Evolutionary conservation across 2,888 invertebrate species (phyloP), one percentile per base, ranked within the genome.

Genomic region (Lottia gigantea): DNA sequence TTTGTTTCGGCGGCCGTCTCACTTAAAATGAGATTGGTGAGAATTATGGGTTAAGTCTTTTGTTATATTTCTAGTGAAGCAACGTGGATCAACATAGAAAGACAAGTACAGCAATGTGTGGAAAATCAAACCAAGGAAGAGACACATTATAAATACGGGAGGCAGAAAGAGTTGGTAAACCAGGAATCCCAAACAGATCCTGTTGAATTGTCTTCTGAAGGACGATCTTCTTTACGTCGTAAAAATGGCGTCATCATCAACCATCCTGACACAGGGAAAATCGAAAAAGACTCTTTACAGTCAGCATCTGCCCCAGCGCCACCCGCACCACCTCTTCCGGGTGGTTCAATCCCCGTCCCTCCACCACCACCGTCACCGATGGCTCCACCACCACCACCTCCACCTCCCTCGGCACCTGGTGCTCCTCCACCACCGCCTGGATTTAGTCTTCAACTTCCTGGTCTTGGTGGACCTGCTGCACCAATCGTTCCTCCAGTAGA

Each of bases 11-110:
- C n/a, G n/a, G n/a, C n/a, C n/a, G n/a, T n/a, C n/a, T n/a, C n/a
- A n/a, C n/a, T n/a, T n/a, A n/a, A n/a, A n/a, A n/a, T n/a, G n/a
- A n/a, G n/a, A n/a, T n/a, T n/a, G n/a, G n/a, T n/a, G n/a, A n/a
- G n/a, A n/a, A n/a, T n/a, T n/a, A n/a, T n/a, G n/a, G n/a, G n/a
- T n/a, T n/a, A n/a, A n/a, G n/a, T n/a, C n/a, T 31, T 31, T 4
- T 40, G 40, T 11, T 40, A 40, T 11, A 8, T 8, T 71, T 74
- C 16, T 76, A 85, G 85, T 68, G 85, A 85, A 69, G 76, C 78
- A 25, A 79, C 78, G 19, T 85, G 85, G 85, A 77, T 78, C 14
- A 67, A 80, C n/a, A 71, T 83, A 46, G 85, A 85, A 70, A 78
- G 77, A 46, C 69, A 79, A 14, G 77, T 79, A 61, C 80, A 79